phyloP scores from a whole-genome alignment of 2,113 vertebrate genomes.

The Pardalotus punctatus region DNA sequence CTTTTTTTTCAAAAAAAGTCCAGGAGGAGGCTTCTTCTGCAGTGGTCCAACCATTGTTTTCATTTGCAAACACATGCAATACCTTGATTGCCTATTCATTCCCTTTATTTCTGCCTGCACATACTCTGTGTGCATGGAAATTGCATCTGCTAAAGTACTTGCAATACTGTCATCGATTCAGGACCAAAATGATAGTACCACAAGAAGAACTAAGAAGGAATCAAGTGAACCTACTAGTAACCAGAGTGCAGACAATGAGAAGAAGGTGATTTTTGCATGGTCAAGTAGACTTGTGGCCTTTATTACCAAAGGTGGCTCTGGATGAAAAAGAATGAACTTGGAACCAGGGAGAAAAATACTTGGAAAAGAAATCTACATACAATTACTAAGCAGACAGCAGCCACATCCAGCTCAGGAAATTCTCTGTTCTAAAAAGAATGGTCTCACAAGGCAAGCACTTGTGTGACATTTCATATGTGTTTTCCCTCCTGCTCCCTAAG shows the following conservation, averaged over 20 bases:
- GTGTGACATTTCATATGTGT: neutral
- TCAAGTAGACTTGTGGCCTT: neutral
- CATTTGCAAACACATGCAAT: neutral
- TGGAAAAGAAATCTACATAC: neutral
- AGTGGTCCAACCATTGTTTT: neutral
- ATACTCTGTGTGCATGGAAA: neutral
- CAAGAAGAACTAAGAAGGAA: neutral
- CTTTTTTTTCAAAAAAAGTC: neutral
- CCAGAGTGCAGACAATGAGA: neutral
- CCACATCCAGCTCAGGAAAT: conserved; percentile 28
- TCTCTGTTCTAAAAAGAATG: conserved; percentile 37
- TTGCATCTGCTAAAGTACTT: neutral
- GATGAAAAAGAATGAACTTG: neutral
- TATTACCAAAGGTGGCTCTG: neutral
- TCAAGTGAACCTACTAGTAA: neutral
- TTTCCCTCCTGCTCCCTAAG: neutral
- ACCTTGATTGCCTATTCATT: neutral
- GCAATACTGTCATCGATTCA: neutral
- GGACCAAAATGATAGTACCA: neutral
- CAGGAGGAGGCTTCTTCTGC: neutral
- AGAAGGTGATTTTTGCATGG: neutral
- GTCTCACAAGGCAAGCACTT: neutral
- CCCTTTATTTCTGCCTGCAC: neutral
- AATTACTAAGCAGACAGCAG: neutral
- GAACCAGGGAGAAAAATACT: neutral